Base-by-base conservation (phyloP, 2,888 invertebrate species). In the Dioctria rufipes region DNA sequence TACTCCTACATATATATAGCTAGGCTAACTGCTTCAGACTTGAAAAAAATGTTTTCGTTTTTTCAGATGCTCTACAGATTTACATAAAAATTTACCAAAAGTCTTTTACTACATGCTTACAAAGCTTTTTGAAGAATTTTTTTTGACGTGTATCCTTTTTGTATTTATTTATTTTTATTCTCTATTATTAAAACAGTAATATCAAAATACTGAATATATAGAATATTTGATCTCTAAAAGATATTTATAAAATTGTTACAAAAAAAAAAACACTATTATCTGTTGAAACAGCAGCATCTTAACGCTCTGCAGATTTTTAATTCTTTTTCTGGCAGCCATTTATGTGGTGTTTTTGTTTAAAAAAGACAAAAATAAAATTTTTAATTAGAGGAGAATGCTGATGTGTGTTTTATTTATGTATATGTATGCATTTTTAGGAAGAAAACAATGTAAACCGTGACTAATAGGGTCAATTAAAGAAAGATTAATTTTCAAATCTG, bases 311-410 rank as follows among this genome's bases (percentile, higher is more conserved):
- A 73, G 60, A 60, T 73, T 40, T 73, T 58, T 58, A 73, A 58
- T 3, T 49, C 51, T 71, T 51, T 77, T 46, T 75, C 60, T 77
- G 77, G 63, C 77, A 77, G 63, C 63, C 40, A 77, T 63, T 77
- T 77, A 77, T 77, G 77, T 63, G 77, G 77, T 77, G 75, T 75
- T 75, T 25, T 77, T 77, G 11, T 77, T 77, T 73, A 42, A 58
- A 25, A 25, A 25, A 73, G n/a, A 73, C 25, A 73, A 60, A 25
- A 73, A 73, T 73, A 73, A 73, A 73, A 51, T 2, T 54, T 39
- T 71, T 13, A 58, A 73, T 58, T 60, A 60, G 43, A 58, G 37
- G 61, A 25, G 25, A 61, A 61, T 61, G 4, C n/a, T 61, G n/a
- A 25, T 37, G 61, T 61, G 25, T 61, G 6, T 8, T 61, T 37